Evolutionary conservation across 2,888 invertebrate genomes (phyloP), one percentile per base, ranked within the genome.

Genomic region (Odontocolon sp.): DNA sequence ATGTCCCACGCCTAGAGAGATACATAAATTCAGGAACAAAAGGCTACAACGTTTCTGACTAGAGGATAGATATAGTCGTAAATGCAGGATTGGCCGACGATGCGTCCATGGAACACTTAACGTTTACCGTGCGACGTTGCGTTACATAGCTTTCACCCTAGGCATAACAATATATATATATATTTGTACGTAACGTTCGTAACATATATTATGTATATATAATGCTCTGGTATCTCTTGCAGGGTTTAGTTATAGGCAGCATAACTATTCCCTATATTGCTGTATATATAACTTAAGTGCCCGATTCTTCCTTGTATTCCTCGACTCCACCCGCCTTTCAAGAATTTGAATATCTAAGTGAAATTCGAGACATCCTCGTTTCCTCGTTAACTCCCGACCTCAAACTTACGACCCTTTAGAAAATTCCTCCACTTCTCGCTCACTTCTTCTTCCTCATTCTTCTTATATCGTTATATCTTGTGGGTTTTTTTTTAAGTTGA

Each of bases 1-100:
- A 47, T 47, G 23, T 47, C 23, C 23, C 26, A n/a, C 47, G 9
- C 47, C n/a, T n/a, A n/a, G 26, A 18, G 9, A 61, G 28, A 52
- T 31, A 31, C 26, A 45, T 56, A 42, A 70, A 61, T 21, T 21
- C 16, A 11, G 56, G 8, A 11, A 21, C 33, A 63, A 14, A 40
- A 23, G 59, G 52, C 33, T 64, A 56, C 33, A 54, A n/a, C n/a
- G 57, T 18, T 18, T 47, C 21, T 18, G 52, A 23, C 26, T 54
- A 21, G n/a, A 56, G 52, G 26, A 21, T 56, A 68, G 33, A 64
- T 40, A 38, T 67, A 64, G 71, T 77, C 79, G 80, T 81, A 79
- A 81, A 80, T 67, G 78, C 66, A 57, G 77, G 78, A 81, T 82
- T 82, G 82, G 80, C 63, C 80, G 70, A 69, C 47, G 68, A 72